Evolutionary conservation across 2,797 vertebrate genomes (phyloP).

Genomic region (Balearica regulorum): DNA sequence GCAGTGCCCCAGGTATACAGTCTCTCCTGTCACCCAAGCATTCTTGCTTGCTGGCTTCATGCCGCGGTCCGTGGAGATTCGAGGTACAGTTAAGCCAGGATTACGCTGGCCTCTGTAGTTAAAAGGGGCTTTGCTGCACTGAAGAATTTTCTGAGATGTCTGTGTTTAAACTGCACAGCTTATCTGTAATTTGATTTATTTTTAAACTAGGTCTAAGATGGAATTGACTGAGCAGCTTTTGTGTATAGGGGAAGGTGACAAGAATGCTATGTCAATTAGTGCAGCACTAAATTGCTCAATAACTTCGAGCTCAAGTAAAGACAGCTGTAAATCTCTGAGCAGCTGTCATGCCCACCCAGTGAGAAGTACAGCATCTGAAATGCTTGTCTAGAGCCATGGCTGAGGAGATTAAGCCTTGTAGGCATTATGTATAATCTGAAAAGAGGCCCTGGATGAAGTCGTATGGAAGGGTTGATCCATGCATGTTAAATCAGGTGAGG

Average conservation of each 20-base stretch:
- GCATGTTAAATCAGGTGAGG: background rate
- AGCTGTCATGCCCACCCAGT: background rate
- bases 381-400: background rate
- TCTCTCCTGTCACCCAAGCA: background rate
- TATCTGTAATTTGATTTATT: background rate
- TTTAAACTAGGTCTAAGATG: background rate
- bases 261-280: background rate
- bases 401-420: background rate
- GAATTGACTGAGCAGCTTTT: background rate
- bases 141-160: background rate
- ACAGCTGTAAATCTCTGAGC: background rate
- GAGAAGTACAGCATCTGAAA: background rate
- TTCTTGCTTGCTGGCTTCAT: background rate
- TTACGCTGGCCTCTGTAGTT: background rate
- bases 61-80: accelerated
- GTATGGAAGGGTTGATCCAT: background rate
- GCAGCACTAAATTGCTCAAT: background rate
- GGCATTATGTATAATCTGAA: background rate
- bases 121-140: background rate
- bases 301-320: background rate
- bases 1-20: background rate
- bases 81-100: background rate
- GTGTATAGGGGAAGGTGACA: background rate
- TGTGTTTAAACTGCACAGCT: background rate
- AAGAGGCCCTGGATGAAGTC: background rate